Percentiles rank a stretch among this genome's conserved stretches.
Conservation (phyloP, 2,888 invertebrate species). For the Ectropis crepuscularia region DNA sequence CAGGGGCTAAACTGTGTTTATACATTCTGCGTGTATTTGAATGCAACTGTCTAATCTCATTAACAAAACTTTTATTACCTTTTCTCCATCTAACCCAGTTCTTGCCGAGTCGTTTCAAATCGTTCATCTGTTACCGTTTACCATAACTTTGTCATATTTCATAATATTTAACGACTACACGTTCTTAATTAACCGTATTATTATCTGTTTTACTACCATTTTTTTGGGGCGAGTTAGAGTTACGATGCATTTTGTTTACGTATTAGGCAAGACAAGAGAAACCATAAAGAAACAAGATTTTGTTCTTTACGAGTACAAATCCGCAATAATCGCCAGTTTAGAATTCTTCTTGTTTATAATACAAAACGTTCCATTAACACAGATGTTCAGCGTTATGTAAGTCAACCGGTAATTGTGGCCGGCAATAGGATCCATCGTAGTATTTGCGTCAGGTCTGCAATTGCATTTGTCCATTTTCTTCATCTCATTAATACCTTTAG, state of each 20-base stretch:
- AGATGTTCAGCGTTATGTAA: slow-evolving; percentile 77
- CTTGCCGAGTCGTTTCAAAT: not conserved
- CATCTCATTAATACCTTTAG: slow-evolving; percentile 22
- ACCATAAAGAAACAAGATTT: slow-evolving; percentile 36
- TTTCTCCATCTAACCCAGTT: not conserved
- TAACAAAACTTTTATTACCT: not conserved
- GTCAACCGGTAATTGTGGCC: slow-evolving; percentile 31
- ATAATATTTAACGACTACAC: slow-evolving; percentile 21
- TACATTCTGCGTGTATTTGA: too few relatives aligned
- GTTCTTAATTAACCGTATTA: slow-evolving; percentile 28
- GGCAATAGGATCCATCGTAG: slow-evolving; percentile 17
- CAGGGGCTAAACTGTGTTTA: too few relatives aligned
- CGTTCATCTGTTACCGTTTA: not conserved
- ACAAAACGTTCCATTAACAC: slow-evolving; percentile 73
- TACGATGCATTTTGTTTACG: slow-evolving; percentile 29
- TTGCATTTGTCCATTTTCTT: slow-evolving; percentile 31
- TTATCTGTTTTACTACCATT: slow-evolving; percentile 22
- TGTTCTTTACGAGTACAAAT: slow-evolving; percentile 30
- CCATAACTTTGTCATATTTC: slow-evolving; percentile 17
- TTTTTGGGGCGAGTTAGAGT: slow-evolving; percentile 32
- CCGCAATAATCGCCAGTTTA: slow-evolving; percentile 36
- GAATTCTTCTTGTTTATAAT: slow-evolving; percentile 50
- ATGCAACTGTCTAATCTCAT: not conserved
- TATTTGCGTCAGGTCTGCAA: slow-evolving; percentile 25
- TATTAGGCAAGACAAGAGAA: slow-evolving; percentile 32